These are phyloP conservation scores for Agrotis ipsilon DNA, from an alignment of 2,888 invertebrate species.

Conservation along the genomic window DNA sequence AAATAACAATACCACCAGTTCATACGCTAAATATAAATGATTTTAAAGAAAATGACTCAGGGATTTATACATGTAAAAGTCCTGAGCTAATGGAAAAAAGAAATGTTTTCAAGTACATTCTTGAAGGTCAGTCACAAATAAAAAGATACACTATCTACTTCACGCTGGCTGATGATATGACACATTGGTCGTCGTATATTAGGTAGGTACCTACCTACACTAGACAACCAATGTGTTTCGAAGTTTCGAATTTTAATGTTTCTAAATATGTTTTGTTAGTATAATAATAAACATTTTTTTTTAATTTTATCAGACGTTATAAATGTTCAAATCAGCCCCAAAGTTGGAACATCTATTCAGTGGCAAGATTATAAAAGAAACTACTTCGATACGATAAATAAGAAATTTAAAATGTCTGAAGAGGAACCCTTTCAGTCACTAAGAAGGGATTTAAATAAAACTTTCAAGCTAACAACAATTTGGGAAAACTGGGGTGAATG, in stretches of 20 bases:
- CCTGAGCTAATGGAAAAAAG: slow-evolving; percentile 19
- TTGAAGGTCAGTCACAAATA: slow-evolving; percentile 57
- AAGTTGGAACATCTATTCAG: slow-evolving; percentile 60
- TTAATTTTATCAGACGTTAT: slow-evolving; percentile 38
- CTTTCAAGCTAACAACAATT: slow-evolving; percentile 85
- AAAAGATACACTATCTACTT: too few relatives aligned
- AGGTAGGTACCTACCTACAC: too few relatives aligned
- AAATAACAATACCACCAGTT: slow-evolving; percentile 45
- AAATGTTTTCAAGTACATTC: slow-evolving; percentile 45
- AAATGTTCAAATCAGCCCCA: slow-evolving; percentile 27
- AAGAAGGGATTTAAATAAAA: slow-evolving; percentile 79
- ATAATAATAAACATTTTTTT: too few relatives aligned
- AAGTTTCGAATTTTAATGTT: too few relatives aligned
- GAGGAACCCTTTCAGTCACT: slow-evolving; percentile 81
- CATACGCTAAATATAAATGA: slow-evolving; percentile 62
- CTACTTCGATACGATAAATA: slow-evolving; percentile 85
- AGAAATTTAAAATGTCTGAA: slow-evolving; percentile 81
- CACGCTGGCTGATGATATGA: too few relatives aligned
- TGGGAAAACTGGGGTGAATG: slow-evolving; percentile 91
- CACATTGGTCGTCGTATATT: too few relatives aligned
- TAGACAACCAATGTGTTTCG: too few relatives aligned
- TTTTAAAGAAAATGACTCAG: slow-evolving; percentile 65
- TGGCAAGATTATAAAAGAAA: slow-evolving; percentile 88
- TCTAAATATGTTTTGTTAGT: too few relatives aligned
- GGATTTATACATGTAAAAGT: slow-evolving; percentile 67